Base-by-base conservation (phyloP, 2,888 invertebrate genomes). In the Tenthredo amoena region DNA sequence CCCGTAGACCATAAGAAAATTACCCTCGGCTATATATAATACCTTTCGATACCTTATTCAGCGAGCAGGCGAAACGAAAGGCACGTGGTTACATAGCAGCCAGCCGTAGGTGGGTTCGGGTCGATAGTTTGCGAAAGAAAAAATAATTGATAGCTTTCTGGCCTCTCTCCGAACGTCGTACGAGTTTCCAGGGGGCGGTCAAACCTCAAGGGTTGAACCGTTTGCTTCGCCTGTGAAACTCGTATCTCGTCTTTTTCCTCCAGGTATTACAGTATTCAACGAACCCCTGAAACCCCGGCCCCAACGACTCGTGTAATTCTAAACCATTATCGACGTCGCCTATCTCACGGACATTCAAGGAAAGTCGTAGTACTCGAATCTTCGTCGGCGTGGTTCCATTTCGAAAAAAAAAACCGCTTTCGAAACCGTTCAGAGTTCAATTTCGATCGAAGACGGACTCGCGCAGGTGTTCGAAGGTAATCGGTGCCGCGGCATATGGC, bases 1-100 rank as follows among this genome's bases (percentile, higher is more conserved):
- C 72, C 18, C n/a, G 0, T 85, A 79, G 87, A 84, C 89, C 88
- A 90, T 91, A 92, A 92, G 92, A 92, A 92, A 92, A 92, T 92
- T 92, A 87, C 90, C 86, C 84, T 47, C 86, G 1, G 31, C 47
- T 26, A 34, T 31, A 21, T 4, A 31, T 31, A 15, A 10, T 31
- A 47, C 3, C 58, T 86, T 86, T 90, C 88, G 90, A 91, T 92
- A 91, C 89, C 90, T 91, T 90, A 91, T 91, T 89, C 87, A 86
- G 85, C 86, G 88, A 89, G 87, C 87, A 87, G 87, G 34, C 18
- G 26, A 26, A 21, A 26, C 43, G 18, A 6, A 15, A 37, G n/a
- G 47, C 40, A 55, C 21, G 26, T n/a, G 21, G 79, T 31, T 21
- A 26, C 43, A 21, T 31, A 15, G 15, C 15, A 43, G 26, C 0